Evolutionary conservation across 2,113 vertebrate species (phyloP).

Genomic region (Corythoichthys haematopterus): DNA sequence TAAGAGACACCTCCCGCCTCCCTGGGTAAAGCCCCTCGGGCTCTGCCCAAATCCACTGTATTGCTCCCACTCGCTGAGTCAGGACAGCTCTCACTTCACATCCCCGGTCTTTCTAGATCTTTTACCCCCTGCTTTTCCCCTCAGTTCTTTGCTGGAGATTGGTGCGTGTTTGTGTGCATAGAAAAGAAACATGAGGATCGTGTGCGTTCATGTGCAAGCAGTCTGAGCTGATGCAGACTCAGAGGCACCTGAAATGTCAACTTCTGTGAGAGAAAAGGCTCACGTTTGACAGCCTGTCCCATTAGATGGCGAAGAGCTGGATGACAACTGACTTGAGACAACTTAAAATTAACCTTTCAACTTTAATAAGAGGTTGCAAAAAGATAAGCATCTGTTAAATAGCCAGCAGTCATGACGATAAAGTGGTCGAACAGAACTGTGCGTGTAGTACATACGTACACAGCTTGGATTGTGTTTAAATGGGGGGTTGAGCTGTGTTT

Average conservation of each 20-base stretch:
- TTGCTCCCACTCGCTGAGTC: constrained; percentile 42
- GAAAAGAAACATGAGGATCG: neutral
- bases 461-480: constrained; percentile 54
- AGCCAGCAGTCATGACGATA: constrained; percentile 38
- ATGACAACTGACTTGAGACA: constrained; percentile 32
- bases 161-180: constrained; percentile 16
- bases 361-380: constrained; percentile 62
- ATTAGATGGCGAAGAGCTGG: constrained; percentile 61
- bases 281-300: constrained; percentile 73
- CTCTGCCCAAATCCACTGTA: constrained; percentile 40
- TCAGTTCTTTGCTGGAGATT: constrained; percentile 36
- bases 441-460: constrained; percentile 1
- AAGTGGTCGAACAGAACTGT: constrained; percentile 31
- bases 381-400: constrained; percentile 49
- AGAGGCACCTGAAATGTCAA: constrained; percentile 80
- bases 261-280: constrained; percentile 73
- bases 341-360: constrained; percentile 67
- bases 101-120: neutral
- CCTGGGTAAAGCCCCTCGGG: constrained; percentile 37
- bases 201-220: constrained; percentile 21
- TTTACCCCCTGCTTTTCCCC: constrained; percentile 10
- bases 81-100: constrained; percentile 17
- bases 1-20: constrained; percentile 33
- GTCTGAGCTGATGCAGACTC: constrained; percentile 60
- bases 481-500: constrained; percentile 50